Evolutionary conservation across 2,113 vertebrate genomes (phyloP), one percentile per base, ranked within the genome.

Genomic region (Ciconia maguari): DNA sequence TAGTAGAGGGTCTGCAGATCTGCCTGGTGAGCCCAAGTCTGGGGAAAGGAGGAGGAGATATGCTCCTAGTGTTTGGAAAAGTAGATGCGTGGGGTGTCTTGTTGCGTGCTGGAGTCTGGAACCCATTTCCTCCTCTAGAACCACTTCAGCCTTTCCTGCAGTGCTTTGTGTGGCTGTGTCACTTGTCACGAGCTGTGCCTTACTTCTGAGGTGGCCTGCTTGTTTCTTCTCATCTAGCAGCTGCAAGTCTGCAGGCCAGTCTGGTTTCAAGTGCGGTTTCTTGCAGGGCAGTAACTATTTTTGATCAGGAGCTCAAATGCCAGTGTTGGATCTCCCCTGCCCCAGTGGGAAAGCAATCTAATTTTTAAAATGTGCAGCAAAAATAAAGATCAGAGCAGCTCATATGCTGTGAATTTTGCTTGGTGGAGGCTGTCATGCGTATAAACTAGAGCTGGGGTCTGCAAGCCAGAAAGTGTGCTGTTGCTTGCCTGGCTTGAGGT

Each of bases 41-140:
- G 21, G 13, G 36, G 29, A 58, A 62, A 18, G 26, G 76, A 90
- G 46, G 60, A 80, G 49, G 36, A 60, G 26, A 41, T 0, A 0
- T 52, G 34, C 46, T 76, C 29, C 30, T 48, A 19, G 5, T 49
- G 27, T 49, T 79, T 70, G 54, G 55, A 61, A 34, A 48, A 78
- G 32, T 32, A 71, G 29, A 20, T 49, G 27, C 0, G 0, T 14
- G n/a, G 41, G 26, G 24, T 68, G 13, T 46, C 25, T 41, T 30
- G 5, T 48, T 70, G 42, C 1, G 0, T n/a, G 22, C 60, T 54
- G 36, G n/a, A 48, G 65, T 8, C 86, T 60, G 48, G 57, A 91
- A 32, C 14, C 5, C 0, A 0, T 70, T 84, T 82, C 34, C 51
- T 74, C 26, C 36, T 55, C 34, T 36, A 44, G 52, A 89, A 41